Conservation (phyloP, 1,140 invertebrate species). For the Adoxophyes honmai region DNA sequence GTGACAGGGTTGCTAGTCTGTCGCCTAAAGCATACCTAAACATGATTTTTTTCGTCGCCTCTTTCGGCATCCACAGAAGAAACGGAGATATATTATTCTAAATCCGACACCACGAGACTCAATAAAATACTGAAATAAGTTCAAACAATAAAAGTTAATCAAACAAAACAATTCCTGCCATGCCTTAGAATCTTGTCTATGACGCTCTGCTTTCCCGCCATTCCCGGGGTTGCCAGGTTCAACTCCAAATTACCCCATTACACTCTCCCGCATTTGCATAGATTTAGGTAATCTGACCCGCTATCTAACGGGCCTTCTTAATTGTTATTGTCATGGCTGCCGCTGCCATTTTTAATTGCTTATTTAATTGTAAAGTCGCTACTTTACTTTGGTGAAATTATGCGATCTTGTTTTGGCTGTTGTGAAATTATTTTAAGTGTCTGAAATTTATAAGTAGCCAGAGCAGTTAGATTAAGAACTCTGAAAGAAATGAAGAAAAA, state of each 20-base stretch:
- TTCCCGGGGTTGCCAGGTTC: slow-evolving; percentile 7
- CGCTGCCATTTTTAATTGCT: slow-evolving; percentile 40
- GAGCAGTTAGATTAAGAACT: background rate
- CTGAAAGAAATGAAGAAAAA: too few relatives aligned
- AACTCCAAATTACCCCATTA: slow-evolving; percentile 41
- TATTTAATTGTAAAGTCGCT: slow-evolving; percentile 33
- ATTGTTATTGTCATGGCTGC: slow-evolving; percentile 40
- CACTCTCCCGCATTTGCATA: slow-evolving; percentile 47
- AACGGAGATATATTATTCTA: too few relatives aligned
- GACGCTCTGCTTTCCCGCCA: background rate
- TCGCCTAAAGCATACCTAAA: too few relatives aligned
- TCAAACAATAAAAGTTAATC: too few relatives aligned
- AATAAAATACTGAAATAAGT: too few relatives aligned
- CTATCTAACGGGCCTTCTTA: slow-evolving; percentile 36
- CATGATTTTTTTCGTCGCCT: too few relatives aligned
- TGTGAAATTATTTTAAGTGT: slow-evolving; percentile 21
- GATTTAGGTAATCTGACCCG: slow-evolving; percentile 51
- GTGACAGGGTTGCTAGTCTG: too few relatives aligned
- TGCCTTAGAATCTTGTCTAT: background rate
- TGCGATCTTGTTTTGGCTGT: slow-evolving; percentile 14
- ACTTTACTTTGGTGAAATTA: slow-evolving; percentile 21
- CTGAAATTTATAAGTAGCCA: slow-evolving; percentile 7
- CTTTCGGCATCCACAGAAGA: too few relatives aligned
- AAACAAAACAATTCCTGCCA: background rate
- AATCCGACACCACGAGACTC: too few relatives aligned